Base-by-base conservation (phyloP, 2,888 invertebrate species). In the Andrena camellia region DNA sequence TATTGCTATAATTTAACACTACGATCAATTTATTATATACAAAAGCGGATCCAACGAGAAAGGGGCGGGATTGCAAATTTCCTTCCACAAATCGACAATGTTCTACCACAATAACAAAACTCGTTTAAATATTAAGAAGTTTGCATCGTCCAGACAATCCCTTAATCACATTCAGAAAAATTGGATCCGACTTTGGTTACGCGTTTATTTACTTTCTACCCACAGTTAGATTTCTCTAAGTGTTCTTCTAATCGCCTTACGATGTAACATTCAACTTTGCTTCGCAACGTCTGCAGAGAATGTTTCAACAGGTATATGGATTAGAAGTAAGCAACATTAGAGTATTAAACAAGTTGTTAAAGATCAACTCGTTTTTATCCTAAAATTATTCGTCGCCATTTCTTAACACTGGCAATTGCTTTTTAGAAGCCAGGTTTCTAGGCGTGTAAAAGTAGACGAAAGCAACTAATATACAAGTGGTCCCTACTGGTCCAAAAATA, bases 1-100 rank as follows among this genome's bases (percentile, higher is more conserved):
- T 88, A 89, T 89, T 89, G 89, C 89, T 88, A 84, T 72, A 76
- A 81, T 78, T 78, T 69, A 78, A 78, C 63, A 59, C 76, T 80
- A 77, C 48, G 26, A 77, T 78, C 60, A 62, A 68, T 26, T 68
- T 82, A 20, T 73, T 68, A 66, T 71, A 31, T 23, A 42, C 20
- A 59, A 57, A 13, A 66, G 48, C 48, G 26, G 33, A 33, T 66
- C 42, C 23, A 17, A 23, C 68, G 63, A 33, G 35, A 26, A 59
- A 59, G 8, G 2, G 17, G 10, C 5, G 17, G 26, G 20, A 23
- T 31, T 67, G 50, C 35, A 81, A 13, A 20, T 67, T 64, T 33
- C 10, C 10, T 23, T n/a, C n/a, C 33, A 62, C 33, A 35, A 35
- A 20, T 20, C 7, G 63, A 7, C 8, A 31, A 31, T 3, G 3